phyloP scores from a whole-genome alignment of 2,797 vertebrate genomes.

The Sebastes vulpes region DNA sequence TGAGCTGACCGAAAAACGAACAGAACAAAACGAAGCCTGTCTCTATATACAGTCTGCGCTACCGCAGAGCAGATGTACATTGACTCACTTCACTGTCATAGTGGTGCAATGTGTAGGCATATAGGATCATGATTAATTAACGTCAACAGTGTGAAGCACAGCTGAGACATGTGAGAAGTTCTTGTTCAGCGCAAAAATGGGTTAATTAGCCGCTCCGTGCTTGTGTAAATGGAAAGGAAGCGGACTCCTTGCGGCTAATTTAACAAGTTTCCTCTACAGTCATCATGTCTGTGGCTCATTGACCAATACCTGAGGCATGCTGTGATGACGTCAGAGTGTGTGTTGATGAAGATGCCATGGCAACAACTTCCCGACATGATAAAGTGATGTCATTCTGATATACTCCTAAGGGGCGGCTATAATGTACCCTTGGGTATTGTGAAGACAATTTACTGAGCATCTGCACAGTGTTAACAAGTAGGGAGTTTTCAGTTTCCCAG shows the following conservation, averaged over 20 bases:
- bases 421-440: slow-evolving; percentile 8
- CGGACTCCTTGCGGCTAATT: slow-evolving; percentile 43
- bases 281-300: slow-evolving; percentile 61
- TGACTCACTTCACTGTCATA: slow-evolving; percentile 57
- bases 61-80: neutral
- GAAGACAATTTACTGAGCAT: slow-evolving; percentile 1
- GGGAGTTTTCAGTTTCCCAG: neutral
- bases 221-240: slow-evolving; percentile 34
- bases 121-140: slow-evolving; percentile 1
- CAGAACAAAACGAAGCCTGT: slow-evolving; percentile 44
- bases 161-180: slow-evolving; percentile 1
- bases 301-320: slow-evolving; percentile 67
- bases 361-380: slow-evolving; percentile 29
- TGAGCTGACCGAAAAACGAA: slow-evolving; percentile 30
- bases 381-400: slow-evolving; percentile 41
- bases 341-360: slow-evolving; percentile 60
- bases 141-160: neutral
- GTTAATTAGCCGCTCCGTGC: slow-evolving; percentile 25
- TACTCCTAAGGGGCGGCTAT: neutral
- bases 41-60: neutral
- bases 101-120: neutral
- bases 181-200: neutral
- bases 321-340: slow-evolving; percentile 48
- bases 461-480: neutral
- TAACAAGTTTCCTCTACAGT: slow-evolving; percentile 67